Evolutionary conservation across 1,140 invertebrate species (phyloP), one percentile per base, ranked within the genome.

Genomic region (Colletes gigas): DNA sequence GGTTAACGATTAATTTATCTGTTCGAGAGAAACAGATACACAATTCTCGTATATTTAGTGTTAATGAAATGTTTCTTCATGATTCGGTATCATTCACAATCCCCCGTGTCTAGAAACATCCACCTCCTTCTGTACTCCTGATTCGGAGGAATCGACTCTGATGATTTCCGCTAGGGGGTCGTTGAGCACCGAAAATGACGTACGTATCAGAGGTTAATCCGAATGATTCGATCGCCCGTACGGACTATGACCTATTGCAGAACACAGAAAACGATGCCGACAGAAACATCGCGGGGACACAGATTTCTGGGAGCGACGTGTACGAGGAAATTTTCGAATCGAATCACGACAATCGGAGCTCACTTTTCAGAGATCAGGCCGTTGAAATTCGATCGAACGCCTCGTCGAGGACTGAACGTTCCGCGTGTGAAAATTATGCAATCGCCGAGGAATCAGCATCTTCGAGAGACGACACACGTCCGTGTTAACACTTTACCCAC

Each of bases 61-160:
- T 10, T 50, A 3, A 50, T 10, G 9, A 50, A 12, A 69, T 5
- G 19, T 50, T 65, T 60, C 7, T 19, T 19, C 9, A 12, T 21
- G 17, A 1, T 52, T 14, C 39, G 9, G 9, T 30, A 5, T 50
- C 21, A 55, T 60, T 30, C 21, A 65, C 17, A 21, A 55, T 6
- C 19, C 44, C 44, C 19, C 15, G 15, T 83, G 59, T 63, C 0
- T 41, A 85, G 84, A 85, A 52, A 85, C 78, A 44, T 85, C 83
- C 10, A 78, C 78, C 44, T 85, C 84, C 41, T 85, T 85, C 50
- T 76, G 67, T 41, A 82, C 83, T 8, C 83, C 75, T 62, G 71
- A 86, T 57, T 86, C 83, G 1, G 84, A 70, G 17, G 81, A 83
- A 21, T 79, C 84, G 39, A 84, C 71, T 30, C 55, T 21, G 19